A percentile compares a stretch with the other conserved stretches of the same genome.
These are phyloP conservation scores for Carpatolechia fugitivella DNA, from an alignment of 2,888 invertebrate genomes.

Conservation along the genomic window DNA sequence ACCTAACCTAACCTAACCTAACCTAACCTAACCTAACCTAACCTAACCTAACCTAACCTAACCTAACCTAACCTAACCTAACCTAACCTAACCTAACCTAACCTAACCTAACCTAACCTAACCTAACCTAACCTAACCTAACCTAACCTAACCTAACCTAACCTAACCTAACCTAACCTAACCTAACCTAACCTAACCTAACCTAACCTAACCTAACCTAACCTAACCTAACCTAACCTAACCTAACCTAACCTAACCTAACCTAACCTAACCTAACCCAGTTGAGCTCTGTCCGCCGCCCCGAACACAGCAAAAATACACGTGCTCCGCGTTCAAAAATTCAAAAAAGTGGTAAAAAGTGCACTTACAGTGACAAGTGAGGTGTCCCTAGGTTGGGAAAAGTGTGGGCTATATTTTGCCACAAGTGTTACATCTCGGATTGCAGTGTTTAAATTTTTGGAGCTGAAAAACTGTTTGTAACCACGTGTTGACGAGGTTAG, in stretches of 20 bases:
- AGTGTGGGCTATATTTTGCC: no score
- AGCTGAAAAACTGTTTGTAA: no score
- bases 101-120: conserved; percentile 22
- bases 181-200: conserved; percentile 20
- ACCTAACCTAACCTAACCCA: conserved; percentile 8
- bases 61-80: conserved; percentile 25
- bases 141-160: conserved; percentile 18
- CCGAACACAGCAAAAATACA: no score
- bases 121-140: conserved; percentile 18
- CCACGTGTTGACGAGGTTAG: no score
- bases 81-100: conserved; percentile 22
- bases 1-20: conserved; percentile 27
- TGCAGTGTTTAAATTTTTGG: no score
- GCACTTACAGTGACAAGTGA: no score
- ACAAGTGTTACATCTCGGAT: no score
- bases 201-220: conserved; percentile 20
- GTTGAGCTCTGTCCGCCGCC: background rate
- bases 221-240: conserved; percentile 18
- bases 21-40: conserved; percentile 31
- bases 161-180: conserved; percentile 11
- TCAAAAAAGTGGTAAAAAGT: no score
- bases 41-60: conserved; percentile 33
- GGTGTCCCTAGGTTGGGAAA: no score
- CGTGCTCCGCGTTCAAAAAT: no score
- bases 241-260: conserved; percentile 17